Base-by-base conservation (phyloP, 2,888 invertebrate species). In the Sesamia inferens region DNA sequence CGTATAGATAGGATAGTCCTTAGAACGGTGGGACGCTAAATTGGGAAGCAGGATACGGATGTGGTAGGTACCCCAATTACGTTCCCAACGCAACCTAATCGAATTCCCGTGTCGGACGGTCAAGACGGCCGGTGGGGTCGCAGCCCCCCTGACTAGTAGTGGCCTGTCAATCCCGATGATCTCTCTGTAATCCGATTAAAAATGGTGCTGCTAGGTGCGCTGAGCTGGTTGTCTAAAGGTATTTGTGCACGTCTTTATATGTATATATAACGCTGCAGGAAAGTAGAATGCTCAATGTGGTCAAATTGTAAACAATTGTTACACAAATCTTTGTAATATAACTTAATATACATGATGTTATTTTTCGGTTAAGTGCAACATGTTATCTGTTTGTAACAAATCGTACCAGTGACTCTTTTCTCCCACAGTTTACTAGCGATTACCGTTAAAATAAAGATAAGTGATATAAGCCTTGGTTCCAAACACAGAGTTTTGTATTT, bases 81-180 rank as follows among this genome's bases (percentile, higher is more conserved):
- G 87, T 85, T 81, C 76, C 66, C 78, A 63, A 71, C 78, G 74
- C 54, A 81, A 82, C 81, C 89, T 92, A 92, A 92, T 92, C 90
- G 91, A 92, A 90, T 92, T 92, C 89, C 86, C 89, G 82, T 92
- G 91, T 92, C 87, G 77, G 78, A 78, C 76, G 80, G 81, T 77
- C 81, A 86, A 85, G 86, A 87, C 86, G 83, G 69, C 62, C 74
- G 74, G 65, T 69, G 57, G 63, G 69, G 76, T 58, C 42, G 55
- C 31, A 16, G 47, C 54, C 78, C 51, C 80, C 78, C 59, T 80
- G 69, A 72, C 74, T 63, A 74, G 68, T 54, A 72, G 57, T 47
- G 24, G 51, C 39, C 75, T 81, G 76, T 76, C 78, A 70, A 75
- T 75, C 78, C 59, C 68, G 67, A 68, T 67, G 74, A 59, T 54